A percentile compares a stretch with the other conserved stretches of the same genome.
Conservation (phyloP, 2,888 invertebrate species). For the Eupithecia pulchellata region DNA sequence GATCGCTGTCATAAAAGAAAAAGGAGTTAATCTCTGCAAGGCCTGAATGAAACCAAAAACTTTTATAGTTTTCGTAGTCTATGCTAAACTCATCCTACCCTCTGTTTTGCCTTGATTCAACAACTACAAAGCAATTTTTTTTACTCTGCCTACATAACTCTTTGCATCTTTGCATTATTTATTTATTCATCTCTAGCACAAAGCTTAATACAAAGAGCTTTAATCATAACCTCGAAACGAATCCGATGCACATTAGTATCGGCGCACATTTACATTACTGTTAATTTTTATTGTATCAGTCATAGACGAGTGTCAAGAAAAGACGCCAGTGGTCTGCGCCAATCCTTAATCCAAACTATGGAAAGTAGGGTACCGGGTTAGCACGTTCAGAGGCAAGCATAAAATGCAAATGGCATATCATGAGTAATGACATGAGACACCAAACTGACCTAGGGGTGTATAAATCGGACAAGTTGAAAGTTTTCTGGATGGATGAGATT, state of each 20-base stretch:
- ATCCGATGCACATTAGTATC: not conserved
- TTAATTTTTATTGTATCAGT: not conserved
- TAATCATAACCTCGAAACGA: not conserved
- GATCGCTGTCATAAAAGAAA: not conserved
- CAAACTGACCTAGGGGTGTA: constrained; percentile 38
- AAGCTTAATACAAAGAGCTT: not conserved
- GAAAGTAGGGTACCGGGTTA: constrained; percentile 39
- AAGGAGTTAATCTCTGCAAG: not conserved
- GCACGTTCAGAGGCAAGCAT: constrained; percentile 40
- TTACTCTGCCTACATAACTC: not conserved
- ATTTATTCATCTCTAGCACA: not conserved
- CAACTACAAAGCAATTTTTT: not conserved
- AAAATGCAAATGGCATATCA: constrained; percentile 44
- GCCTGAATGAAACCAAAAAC: not conserved
- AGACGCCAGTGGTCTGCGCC: not conserved
- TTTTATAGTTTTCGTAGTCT: not conserved
- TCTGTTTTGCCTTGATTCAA: not conserved
- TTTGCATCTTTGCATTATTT: no score
- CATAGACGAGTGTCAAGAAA: not conserved
- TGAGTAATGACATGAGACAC: constrained; percentile 38
- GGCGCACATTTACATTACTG: not conserved
- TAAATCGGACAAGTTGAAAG: constrained; percentile 34
- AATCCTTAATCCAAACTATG: constrained; percentile 23
- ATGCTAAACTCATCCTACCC: not conserved
- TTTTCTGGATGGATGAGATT: constrained; percentile 37